Base-by-base conservation (phyloP, 2,797 vertebrate species). In the Ambastaia sidthimunki region DNA sequence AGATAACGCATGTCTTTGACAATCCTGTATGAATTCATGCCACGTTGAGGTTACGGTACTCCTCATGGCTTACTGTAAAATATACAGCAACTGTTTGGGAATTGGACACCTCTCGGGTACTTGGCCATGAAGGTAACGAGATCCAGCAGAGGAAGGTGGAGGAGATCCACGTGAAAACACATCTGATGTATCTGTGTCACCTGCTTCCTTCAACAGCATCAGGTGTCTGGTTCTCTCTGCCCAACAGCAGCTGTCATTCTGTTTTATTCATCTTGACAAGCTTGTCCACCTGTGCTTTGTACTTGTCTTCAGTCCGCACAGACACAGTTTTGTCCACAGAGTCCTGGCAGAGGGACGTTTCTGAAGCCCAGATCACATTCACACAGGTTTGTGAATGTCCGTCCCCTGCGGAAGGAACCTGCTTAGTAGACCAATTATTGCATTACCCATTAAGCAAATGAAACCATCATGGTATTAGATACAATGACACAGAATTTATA, bases 191-290 rank as follows among this genome's bases (percentile, higher is more conserved):
- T 18, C 55, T 47, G 12, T 41, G 65, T 76, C 73, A 76, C 34
- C 60, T 76, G 65, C 23, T 69, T 60, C 74, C 65, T 21, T 54
- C 41, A 62, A 5, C 54, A 11, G 78, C 70, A 80, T 86, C 81
- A 72, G 60, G 69, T 83, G 77, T 82, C 78, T 28, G 23, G 19
- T 78, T 63, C 28, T 65, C 48, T 55, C 23, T 50, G 69, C 37
- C 59, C 71, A 12, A 3, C 66, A 59, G 28, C 55, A 63, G 66
- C 70, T 47, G 67, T 25, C 15, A 18, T n/a, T 28, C 54, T 81
- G 82, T 77, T 81, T 77, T 83, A 79, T 84, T 87, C 80, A 68
- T 82, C 75, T 50, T 25, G 71, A 50, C 65, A 31, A 48, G 68
- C 77, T n/a, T 25, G 31, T 78, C 23, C 78, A 70, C 69, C 68